phyloP scores from a whole-genome alignment of 2,888 invertebrate genomes.

The Drosophila nr. perissopoda region DNA sequence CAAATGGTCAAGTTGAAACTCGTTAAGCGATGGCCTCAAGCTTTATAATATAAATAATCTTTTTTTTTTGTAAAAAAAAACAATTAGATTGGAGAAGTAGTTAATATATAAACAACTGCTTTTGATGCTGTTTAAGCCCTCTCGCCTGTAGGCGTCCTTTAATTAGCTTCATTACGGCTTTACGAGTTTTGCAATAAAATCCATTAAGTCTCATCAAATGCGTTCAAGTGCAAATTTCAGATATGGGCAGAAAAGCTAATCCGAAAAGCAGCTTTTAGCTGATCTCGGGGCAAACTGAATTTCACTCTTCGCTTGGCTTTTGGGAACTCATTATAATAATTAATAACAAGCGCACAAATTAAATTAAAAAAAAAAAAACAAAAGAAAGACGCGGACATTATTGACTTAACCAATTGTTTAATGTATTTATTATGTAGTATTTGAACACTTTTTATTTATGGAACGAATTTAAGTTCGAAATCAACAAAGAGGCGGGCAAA shows the following conservation, averaged over 20 bases:
- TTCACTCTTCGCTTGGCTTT: slow-evolving; percentile 16
- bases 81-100: slow-evolving; percentile 14
- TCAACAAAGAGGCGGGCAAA: neutral
- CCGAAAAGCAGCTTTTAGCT: slow-evolving; percentile 19
- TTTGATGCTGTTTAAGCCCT: slow-evolving; percentile 28
- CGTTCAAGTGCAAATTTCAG: slow-evolving; percentile 56
- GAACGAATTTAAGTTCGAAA: neutral
- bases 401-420: neutral
- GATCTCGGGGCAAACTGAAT: slow-evolving; percentile 28
- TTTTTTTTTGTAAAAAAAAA: neutral
- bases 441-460: no score
- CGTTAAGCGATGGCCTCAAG: slow-evolving; percentile 5
- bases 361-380: slow-evolving; percentile 49
- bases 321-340: slow-evolving; percentile 26
- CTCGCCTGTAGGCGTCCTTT: slow-evolving; percentile 22
- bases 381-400: slow-evolving; percentile 12
- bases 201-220: slow-evolving; percentile 60
- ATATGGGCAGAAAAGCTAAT: slow-evolving; percentile 42
- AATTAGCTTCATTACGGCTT: slow-evolving; percentile 44
- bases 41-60: neutral
- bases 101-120: slow-evolving; percentile 27
- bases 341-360: slow-evolving; percentile 59
- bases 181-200: slow-evolving; percentile 34
- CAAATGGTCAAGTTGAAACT: slow-evolving; percentile 23
- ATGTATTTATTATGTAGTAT: neutral